Percentiles rank a stretch among this genome's conserved stretches.
Conservation (phyloP, 2,113 vertebrate genomes). For the Pica pica region DNA sequence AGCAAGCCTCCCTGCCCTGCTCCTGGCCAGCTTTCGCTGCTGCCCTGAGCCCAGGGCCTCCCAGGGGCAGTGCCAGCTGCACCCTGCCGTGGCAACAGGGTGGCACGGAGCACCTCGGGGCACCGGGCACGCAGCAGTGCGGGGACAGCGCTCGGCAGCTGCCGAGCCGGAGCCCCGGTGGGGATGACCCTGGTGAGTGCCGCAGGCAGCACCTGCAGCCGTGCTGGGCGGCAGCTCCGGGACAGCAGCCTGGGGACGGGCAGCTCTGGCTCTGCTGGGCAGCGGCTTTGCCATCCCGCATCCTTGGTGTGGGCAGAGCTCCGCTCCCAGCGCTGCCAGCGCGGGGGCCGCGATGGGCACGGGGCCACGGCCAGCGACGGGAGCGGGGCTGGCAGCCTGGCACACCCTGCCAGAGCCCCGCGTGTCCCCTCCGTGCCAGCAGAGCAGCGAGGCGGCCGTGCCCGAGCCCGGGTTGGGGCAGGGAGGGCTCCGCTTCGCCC, state of each 20-base stretch:
- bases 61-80: not conserved
- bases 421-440: accelerated
- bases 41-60: not conserved
- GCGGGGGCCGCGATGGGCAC: not conserved
- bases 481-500: not conserved
- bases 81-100: not conserved
- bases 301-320: not conserved
- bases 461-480: accelerated
- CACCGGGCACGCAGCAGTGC: not conserved
- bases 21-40: not conserved
- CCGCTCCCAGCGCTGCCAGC: not conserved
- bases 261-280: not conserved
- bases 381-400: not conserved
- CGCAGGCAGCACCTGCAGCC: not conserved
- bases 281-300: not conserved
- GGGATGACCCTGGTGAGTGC: not conserved
- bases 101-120: not conserved
- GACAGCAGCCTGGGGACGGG: not conserved
- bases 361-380: not conserved
- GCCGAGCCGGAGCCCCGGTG: accelerated
- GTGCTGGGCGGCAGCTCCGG: not conserved
- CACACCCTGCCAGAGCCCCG: not conserved
- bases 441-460: not conserved
- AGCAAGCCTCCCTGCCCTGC: not conserved
- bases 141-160: not conserved